Evolutionary conservation across 2,113 vertebrate species (phyloP).

Genomic region (Agapornis roseicollis): DNA sequence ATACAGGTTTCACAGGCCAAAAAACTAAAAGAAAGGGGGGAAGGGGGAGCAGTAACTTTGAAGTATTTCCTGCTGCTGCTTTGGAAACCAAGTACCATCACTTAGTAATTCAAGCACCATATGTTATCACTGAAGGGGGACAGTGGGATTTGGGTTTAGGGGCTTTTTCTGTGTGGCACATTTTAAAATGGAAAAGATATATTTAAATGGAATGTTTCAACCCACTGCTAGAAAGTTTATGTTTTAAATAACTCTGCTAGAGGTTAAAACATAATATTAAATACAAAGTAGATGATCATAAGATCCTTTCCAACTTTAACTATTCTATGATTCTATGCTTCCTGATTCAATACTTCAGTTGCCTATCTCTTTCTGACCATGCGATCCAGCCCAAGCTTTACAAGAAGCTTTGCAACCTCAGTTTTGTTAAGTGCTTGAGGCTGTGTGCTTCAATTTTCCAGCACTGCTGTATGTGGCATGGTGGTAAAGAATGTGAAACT

Average conservation of each 20-base stretch:
- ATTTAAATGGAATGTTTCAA: not conserved
- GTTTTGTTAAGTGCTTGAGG: not conserved
- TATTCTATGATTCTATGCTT: not conserved
- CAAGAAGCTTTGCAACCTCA: not conserved
- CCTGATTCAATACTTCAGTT: not conserved
- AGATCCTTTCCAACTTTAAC: not conserved
- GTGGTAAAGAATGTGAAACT: slow-evolving; percentile 6
- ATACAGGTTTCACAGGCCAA: not conserved
- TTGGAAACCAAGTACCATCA: not conserved
- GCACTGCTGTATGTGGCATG: not conserved
- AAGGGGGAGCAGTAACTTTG: slow-evolving; percentile 26
- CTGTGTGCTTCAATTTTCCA: not conserved
- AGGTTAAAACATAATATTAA: not conserved
- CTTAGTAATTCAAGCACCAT: not conserved
- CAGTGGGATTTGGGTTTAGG: not conserved
- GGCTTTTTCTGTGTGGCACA: not conserved
- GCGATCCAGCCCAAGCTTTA: not conserved
- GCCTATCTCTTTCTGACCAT: not conserved
- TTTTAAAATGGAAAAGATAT: not conserved
- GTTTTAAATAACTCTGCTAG: not conserved
- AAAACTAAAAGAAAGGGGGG: not conserved
- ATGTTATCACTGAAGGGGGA: rapidly evolving
- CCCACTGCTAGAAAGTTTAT: not conserved
- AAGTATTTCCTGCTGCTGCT: slow-evolving; percentile 55
- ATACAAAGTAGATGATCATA: not conserved